These are phyloP conservation scores for Jacana jacana DNA, from an alignment of 2,113 vertebrate species.

Conservation along the genomic window DNA sequence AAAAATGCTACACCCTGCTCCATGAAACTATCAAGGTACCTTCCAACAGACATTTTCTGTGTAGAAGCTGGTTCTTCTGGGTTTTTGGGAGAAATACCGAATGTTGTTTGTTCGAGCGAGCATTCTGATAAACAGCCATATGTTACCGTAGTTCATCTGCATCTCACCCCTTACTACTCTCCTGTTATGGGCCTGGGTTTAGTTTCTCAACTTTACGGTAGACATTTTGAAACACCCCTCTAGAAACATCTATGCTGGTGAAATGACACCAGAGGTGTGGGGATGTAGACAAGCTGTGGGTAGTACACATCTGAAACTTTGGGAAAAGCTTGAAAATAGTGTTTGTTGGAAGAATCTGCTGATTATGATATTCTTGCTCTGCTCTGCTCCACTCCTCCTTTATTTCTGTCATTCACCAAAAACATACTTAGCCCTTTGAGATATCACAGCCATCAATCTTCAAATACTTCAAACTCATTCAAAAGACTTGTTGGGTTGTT, in stretches of 20 bases:
- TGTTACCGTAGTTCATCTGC: neutral
- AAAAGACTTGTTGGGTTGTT: neutral
- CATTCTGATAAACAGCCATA: neutral
- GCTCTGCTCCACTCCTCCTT: neutral
- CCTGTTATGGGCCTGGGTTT: neutral
- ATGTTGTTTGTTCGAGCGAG: neutral
- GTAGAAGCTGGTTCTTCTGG: neutral
- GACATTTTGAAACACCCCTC: neutral
- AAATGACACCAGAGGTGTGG: neutral
- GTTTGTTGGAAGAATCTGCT: neutral
- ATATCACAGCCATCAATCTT: neutral
- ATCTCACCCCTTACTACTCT: neutral
- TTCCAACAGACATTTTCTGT: neutral
- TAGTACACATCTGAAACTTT: neutral
- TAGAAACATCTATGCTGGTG: neutral
- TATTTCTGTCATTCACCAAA: neutral
- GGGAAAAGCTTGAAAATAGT: neutral
- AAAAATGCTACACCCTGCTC: rapidly evolving
- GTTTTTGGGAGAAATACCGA: neutral
- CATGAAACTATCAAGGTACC: neutral
- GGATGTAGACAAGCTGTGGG: neutral
- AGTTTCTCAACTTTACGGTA: neutral
- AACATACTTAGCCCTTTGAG: neutral
- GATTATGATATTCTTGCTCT: neutral
- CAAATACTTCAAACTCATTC: neutral